Evolutionary conservation across 2,888 invertebrate genomes (phyloP), one percentile per base, ranked within the genome.

Genomic region (Bugulina stolonifera): DNA sequence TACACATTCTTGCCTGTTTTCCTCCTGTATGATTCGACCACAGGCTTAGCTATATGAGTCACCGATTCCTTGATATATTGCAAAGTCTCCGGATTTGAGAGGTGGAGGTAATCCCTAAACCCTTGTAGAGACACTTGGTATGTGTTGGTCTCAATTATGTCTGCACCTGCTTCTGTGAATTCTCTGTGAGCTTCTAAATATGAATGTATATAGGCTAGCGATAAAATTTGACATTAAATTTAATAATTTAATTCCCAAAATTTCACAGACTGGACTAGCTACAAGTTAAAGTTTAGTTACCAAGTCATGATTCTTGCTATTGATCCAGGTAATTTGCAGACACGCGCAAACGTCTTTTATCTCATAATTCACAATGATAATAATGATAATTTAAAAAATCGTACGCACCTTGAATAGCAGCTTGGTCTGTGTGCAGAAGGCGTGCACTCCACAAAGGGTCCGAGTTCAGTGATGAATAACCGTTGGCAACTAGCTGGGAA

Each of bases 391-490:
- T n/a, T n/a, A n/a, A n/a, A n/a, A n/a, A n/a, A n/a, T n/a, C n/a
- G n/a, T n/a, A n/a, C n/a, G n/a, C 25, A 57, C 52, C 88, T 75
- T 90, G 88, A 72, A 94, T 90, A 71, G 91, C 91, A 22, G 90
- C 88, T 1, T 92, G 92, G 83, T 93, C 88, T 0, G 91, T 91
- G 73, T 89, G 88, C 75, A 94, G 87, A 80, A 92, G 91, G 73
- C 91, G 88, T 2, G 93, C 90, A 79, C 92, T 93, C 94, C 94
- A 95, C 43, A 95, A 84, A 0, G 93, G 93, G 83, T 94, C 93
- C 0, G 91, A 91, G 81, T 81, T 23, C 10, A 70, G 35, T 2
- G 22, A 22, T 18, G 25, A n/a, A 35, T 32, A 32, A 2, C 64
- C 64, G 32, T 64, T 64, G 34, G 64, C 27, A 2, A 64, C 27